A percentile compares a stretch with the other conserved stretches of the same genome.
phyloP scores from a whole-genome alignment of 1,140 invertebrate species.

The Calephelis virginiensis region DNA sequence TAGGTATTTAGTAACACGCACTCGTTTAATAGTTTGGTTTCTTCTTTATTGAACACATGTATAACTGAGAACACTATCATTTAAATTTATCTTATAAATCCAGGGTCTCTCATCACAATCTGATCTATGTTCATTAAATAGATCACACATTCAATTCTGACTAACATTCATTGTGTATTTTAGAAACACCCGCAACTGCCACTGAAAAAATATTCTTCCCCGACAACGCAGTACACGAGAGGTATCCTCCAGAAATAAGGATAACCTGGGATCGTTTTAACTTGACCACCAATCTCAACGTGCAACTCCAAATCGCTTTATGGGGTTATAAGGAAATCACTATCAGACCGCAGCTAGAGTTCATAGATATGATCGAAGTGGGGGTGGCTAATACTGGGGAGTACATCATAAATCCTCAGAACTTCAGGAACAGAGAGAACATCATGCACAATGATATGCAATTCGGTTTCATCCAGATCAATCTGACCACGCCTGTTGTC shows the following conservation, averaged over 20 bases:
- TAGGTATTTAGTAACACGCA: no score
- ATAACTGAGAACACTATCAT: no score
- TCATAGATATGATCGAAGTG: slow-evolving; percentile 81
- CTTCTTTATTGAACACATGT: no score
- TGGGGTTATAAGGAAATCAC: slow-evolving; percentile 93
- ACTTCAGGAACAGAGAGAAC: slow-evolving; percentile 85
- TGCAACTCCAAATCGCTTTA: slow-evolving; percentile 87
- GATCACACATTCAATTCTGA: no score
- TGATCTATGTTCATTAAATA: no score
- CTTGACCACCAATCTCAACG: slow-evolving; percentile 88
- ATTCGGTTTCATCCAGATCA: slow-evolving; percentile 95
- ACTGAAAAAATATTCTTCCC: slow-evolving; percentile 91
- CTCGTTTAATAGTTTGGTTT: no score
- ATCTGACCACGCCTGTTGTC: slow-evolving; percentile 88
- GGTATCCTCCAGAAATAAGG: slow-evolving; percentile 84
- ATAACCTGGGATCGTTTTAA: slow-evolving; percentile 91
- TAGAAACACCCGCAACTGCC: slow-evolving; percentile 92
- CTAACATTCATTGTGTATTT: slow-evolving; percentile 20
- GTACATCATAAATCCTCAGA: slow-evolving; percentile 84
- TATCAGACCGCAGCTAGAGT: slow-evolving; percentile 85
- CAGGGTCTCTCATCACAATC: no score
- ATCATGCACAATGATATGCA: slow-evolving; percentile 84
- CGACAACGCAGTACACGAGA: slow-evolving; percentile 85
- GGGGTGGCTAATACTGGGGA: slow-evolving; percentile 82
- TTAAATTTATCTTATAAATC: no score